Conservation (phyloP, 2,113 vertebrate genomes). For the Kryptolebias marmoratus region DNA sequence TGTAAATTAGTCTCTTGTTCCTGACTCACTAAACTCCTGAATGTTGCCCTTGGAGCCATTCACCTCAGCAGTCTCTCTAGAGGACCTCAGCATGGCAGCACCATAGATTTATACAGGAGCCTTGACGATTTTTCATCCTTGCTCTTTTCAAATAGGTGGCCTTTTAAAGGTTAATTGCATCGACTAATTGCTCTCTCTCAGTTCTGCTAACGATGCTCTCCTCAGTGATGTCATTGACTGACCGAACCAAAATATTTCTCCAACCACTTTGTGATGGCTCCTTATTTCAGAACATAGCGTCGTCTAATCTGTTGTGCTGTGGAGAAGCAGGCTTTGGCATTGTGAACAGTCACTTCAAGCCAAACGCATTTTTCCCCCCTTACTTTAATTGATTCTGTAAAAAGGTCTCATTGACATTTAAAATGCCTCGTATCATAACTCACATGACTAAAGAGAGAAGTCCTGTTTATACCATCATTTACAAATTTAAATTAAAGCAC, state of each 20-base stretch:
- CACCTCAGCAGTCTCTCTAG: slow-evolving; percentile 59
- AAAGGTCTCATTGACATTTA: slow-evolving; percentile 38
- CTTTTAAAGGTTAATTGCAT: slow-evolving; percentile 82
- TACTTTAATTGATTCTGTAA: slow-evolving; percentile 24
- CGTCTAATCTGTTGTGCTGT: slow-evolving; percentile 47
- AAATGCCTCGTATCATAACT: slow-evolving; percentile 18
- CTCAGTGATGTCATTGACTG: slow-evolving; percentile 73
- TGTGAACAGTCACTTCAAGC: not conserved
- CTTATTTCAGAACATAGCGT: slow-evolving; percentile 63
- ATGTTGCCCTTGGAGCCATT: slow-evolving; percentile 64
- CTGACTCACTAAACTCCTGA: slow-evolving; percentile 49
- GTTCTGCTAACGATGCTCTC: slow-evolving; percentile 68
- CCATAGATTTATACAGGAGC: slow-evolving; percentile 75
- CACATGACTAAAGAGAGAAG: slow-evolving; percentile 12
- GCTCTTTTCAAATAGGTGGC: slow-evolving; percentile 72
- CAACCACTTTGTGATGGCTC: slow-evolving; percentile 58
- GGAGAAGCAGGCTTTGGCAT: slow-evolving; percentile 21
- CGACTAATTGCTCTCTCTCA: slow-evolving; percentile 78
- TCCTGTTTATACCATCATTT: slow-evolving; percentile 1
- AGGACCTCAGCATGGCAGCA: slow-evolving; percentile 60
- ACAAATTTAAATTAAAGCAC: slow-evolving; percentile 1
- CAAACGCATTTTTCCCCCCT: slow-evolving; percentile 15
- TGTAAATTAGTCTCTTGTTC: slow-evolving; percentile 45
- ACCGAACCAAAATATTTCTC: slow-evolving; percentile 68
- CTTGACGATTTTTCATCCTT: slow-evolving; percentile 73